A percentile compares a stretch with the other conserved stretches of the same genome.
Conservation (phyloP, 2,797 vertebrate species). For the Sebastes cheni region DNA sequence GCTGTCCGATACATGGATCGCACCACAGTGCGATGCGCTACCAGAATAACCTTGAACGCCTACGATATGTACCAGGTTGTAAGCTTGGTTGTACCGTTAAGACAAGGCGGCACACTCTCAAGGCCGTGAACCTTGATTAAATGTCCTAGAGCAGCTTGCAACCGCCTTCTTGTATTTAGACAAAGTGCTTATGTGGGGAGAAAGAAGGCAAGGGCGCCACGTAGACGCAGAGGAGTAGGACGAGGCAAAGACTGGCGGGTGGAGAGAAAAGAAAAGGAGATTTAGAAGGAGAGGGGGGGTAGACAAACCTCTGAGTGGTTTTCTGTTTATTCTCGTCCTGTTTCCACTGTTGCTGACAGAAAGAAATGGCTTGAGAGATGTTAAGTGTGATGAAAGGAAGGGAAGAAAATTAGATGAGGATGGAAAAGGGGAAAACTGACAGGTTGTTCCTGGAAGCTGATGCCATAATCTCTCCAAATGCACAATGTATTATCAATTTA, state of each 20-base stretch:
- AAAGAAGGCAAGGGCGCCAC: constrained; percentile 1
- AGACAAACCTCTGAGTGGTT: constrained; percentile 26
- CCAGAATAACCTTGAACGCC: not conserved
- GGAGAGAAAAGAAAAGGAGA: not conserved
- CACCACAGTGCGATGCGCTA: not conserved
- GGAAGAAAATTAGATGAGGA: constrained; percentile 18
- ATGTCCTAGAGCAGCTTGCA: constrained; percentile 31
- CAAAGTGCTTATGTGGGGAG: constrained; percentile 24
- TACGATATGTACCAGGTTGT: not conserved
- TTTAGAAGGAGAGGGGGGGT: not conserved
- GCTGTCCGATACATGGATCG: not conserved
- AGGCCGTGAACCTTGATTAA: constrained; percentile 20
- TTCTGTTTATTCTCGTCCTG: constrained; percentile 30
- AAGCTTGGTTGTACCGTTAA: not conserved
- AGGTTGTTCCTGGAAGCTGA: constrained; percentile 11
- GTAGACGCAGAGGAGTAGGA: not conserved
- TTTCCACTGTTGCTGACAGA: constrained; percentile 1
- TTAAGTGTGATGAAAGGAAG: constrained; percentile 18
- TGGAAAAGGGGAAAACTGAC: not conserved
- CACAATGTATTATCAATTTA: constrained; percentile 37
- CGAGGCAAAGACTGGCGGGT: not conserved
- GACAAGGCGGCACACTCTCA: not conserved
- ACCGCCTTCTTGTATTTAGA: constrained; percentile 33
- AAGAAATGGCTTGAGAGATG: constrained; percentile 30
- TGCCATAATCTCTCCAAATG: constrained; percentile 38